These are phyloP conservation scores for Anguilla marmorata DNA, from an alignment of 2,797 vertebrate genomes.

Conservation along the genomic window DNA sequence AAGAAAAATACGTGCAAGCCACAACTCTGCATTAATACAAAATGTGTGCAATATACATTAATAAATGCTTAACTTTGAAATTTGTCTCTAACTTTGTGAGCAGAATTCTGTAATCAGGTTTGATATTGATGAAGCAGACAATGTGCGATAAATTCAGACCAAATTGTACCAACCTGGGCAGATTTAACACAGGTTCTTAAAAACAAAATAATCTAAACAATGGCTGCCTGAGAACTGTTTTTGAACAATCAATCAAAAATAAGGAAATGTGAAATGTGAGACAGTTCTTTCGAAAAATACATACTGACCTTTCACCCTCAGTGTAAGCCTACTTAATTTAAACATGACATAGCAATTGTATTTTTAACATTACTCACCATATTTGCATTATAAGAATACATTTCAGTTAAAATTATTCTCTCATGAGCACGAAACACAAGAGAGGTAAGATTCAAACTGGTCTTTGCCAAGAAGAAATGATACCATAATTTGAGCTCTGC, in stretches of 20 bases:
- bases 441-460: not conserved
- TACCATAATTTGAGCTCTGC: not conserved
- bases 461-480: not conserved
- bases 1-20: not conserved
- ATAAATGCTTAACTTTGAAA: not conserved
- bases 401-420: not conserved
- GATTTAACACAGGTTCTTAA: not conserved
- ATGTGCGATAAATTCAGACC: not conserved
- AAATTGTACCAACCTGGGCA: not conserved
- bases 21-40: not conserved
- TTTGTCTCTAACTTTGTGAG: not conserved
- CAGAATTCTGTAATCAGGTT: too few species aligned
- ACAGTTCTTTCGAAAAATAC: not conserved
- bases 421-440: not conserved
- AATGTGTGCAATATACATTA: not conserved
- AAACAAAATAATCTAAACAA: not conserved
- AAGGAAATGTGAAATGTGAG: not conserved
- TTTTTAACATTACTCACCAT: not conserved
- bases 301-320: not conserved
- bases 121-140: not conserved
- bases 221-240: not conserved
- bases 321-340: not conserved
- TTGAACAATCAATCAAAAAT: constrained; percentile 1
- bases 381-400: not conserved
- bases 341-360: not conserved